Evolutionary conservation across 2,113 vertebrate genomes (phyloP).

Genomic region (Nipponia nippon): DNA sequence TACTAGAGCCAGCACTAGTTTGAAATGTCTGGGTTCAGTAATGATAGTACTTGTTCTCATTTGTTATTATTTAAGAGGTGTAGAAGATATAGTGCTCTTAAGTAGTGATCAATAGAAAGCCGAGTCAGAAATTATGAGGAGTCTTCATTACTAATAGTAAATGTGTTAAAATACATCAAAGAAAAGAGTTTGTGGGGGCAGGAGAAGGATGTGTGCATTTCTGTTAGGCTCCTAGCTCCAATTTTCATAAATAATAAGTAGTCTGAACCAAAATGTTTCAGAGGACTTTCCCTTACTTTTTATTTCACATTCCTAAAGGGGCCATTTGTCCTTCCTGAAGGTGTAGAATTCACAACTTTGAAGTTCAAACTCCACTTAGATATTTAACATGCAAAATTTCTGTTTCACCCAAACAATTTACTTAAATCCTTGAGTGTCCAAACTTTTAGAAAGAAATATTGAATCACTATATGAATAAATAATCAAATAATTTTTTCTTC

Average conservation of each 20-base stretch:
- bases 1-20: conserved; percentile 59
- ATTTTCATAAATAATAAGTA: not conserved
- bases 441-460: not conserved
- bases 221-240: not conserved
- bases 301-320: not conserved
- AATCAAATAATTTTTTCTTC: not conserved
- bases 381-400: not conserved
- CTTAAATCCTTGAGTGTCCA: not conserved
- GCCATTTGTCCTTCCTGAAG: not conserved
- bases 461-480: not conserved
- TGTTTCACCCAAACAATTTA: not conserved
- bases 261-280: not conserved
- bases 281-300: not conserved
- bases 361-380: not conserved
- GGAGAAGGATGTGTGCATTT: not conserved
- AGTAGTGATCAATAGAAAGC: not conserved
- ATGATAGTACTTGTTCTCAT: not conserved
- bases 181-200: not conserved
- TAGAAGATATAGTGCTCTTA: not conserved
- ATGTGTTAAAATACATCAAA: not conserved
- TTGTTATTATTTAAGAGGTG: not conserved
- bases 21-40: not conserved
- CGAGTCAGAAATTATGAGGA: not conserved
- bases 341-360: not conserved
- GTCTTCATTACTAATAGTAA: not conserved